A percentile compares a stretch with the other conserved stretches of the same genome.
Conservation (phyloP, 1,140 invertebrate species). For the Drosophila tsacasi region DNA sequence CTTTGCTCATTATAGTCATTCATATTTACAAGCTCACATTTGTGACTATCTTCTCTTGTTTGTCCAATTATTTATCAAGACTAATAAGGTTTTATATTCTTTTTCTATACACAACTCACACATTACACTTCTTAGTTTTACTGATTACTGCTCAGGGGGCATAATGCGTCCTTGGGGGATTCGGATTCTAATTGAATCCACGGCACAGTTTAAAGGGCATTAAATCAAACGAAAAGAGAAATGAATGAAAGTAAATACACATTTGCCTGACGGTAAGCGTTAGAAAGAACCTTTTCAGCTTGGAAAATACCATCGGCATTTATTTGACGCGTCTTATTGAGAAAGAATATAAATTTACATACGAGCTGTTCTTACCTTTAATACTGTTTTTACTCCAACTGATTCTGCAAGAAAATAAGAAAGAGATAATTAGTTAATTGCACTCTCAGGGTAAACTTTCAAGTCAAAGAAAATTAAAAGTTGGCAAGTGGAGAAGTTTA, state of each 20-base stretch:
- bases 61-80: not conserved
- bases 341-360: not conserved
- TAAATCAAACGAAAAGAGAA: slow-evolving; percentile 1
- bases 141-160: not conserved
- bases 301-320: no score
- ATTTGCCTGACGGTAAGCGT: not conserved
- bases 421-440: slow-evolving; percentile 38
- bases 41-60: not conserved
- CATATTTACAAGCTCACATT: not conserved
- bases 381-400: slow-evolving; percentile 5
- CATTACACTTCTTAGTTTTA: slow-evolving; percentile 5
- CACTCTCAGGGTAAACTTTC: slow-evolving; percentile 19
- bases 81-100: not conserved
- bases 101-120: not conserved
- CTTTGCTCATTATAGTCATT: not conserved
- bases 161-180: slow-evolving; percentile 1
- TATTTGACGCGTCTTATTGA: not conserved
- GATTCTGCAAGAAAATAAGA: slow-evolving; percentile 28
- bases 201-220: not conserved
- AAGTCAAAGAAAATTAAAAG: slow-evolving; percentile 27
- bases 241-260: not conserved
- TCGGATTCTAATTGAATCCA: not conserved
- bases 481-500: slow-evolving; percentile 30
- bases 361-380: slow-evolving; percentile 19
- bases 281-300: not conserved